Percentiles rank a stretch among this genome's conserved stretches.
phyloP scores from a whole-genome alignment of 2,888 invertebrate genomes.

The Cataglyphis altisquamis region DNA sequence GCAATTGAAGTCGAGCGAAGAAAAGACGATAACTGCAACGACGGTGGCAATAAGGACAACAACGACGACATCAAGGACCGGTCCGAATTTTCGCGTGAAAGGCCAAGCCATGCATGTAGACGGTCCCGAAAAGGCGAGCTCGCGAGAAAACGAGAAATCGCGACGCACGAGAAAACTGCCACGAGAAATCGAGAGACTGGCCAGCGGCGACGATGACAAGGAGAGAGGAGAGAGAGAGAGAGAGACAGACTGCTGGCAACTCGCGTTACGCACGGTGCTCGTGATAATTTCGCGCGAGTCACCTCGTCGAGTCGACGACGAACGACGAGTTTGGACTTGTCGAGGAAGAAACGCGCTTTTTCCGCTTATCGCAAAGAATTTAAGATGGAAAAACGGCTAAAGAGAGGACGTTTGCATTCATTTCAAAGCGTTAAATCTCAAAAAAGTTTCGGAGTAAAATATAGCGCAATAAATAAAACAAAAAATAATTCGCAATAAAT shows the following conservation, averaged over 20 bases:
- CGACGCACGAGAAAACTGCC: slow-evolving; percentile 33
- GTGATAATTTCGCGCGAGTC: slow-evolving; percentile 52
- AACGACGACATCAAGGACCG: slow-evolving; percentile 24
- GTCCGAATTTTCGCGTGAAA: slow-evolving; percentile 61
- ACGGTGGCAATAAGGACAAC: not conserved
- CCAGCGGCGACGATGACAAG: not conserved
- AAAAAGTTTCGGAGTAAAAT: not conserved
- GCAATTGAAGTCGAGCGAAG: slow-evolving; percentile 57
- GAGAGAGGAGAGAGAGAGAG: not conserved
- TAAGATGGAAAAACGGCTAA: slow-evolving; percentile 32
- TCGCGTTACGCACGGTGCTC: slow-evolving; percentile 51
- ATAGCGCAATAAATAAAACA: not conserved
- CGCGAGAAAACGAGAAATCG: slow-evolving; percentile 48
- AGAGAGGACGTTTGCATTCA: slow-evolving; percentile 1
- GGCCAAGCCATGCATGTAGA: slow-evolving; percentile 38
- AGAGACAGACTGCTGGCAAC: slow-evolving; percentile 27
- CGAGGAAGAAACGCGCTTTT: slow-evolving; percentile 41
- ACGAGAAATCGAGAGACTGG: slow-evolving; percentile 36
- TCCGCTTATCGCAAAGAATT: slow-evolving; percentile 43
- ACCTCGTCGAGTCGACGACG: slow-evolving; percentile 42
- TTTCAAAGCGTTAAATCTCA: not conserved
- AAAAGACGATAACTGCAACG: slow-evolving; percentile 7
- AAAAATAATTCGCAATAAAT: not conserved
- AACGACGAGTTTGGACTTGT: slow-evolving; percentile 35
- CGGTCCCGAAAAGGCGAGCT: slow-evolving; percentile 49